Conservation (phyloP, 1,140 invertebrate species). For the Drosophila tristis region DNA sequence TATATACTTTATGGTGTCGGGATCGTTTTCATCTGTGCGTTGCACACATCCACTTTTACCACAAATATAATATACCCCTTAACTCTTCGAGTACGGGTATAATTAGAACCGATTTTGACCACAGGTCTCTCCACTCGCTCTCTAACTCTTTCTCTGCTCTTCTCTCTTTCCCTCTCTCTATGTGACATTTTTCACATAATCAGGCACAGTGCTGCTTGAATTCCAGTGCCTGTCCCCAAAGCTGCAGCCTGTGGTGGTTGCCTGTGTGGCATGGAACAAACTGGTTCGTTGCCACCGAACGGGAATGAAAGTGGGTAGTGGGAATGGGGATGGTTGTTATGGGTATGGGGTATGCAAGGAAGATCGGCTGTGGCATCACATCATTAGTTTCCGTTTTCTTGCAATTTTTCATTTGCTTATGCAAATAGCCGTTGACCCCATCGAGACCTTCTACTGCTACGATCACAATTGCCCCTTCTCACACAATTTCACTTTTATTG, state of each 20-base stretch:
- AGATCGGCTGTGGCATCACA: constrained; percentile 65
- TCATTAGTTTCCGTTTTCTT: constrained; percentile 84
- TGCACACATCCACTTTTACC: too few relatives aligned
- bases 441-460: constrained; percentile 16
- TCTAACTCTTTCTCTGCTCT: constrained; percentile 2
- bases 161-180: constrained; percentile 44
- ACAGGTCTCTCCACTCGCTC: constrained; percentile 1
- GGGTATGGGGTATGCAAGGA: not conserved
- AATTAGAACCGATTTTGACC: constrained; percentile 38
- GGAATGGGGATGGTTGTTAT: not conserved
- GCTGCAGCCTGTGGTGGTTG: constrained; percentile 16
- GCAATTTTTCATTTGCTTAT: constrained; percentile 82
- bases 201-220: constrained; percentile 65
- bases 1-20: too few relatives aligned
- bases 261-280: constrained; percentile 55
- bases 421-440: constrained; percentile 73
- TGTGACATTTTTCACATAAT: constrained; percentile 82
- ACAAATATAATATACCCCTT: too few relatives aligned
- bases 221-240: constrained; percentile 55
- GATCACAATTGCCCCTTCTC: not conserved
- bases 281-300: constrained; percentile 50
- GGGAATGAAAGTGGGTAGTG: constrained; percentile 36
- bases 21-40: too few relatives aligned
- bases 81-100: too few relatives aligned
- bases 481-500: constrained; percentile 65